Conservation (phyloP, 2,797 vertebrate genomes). For the Characodon lateralis region DNA sequence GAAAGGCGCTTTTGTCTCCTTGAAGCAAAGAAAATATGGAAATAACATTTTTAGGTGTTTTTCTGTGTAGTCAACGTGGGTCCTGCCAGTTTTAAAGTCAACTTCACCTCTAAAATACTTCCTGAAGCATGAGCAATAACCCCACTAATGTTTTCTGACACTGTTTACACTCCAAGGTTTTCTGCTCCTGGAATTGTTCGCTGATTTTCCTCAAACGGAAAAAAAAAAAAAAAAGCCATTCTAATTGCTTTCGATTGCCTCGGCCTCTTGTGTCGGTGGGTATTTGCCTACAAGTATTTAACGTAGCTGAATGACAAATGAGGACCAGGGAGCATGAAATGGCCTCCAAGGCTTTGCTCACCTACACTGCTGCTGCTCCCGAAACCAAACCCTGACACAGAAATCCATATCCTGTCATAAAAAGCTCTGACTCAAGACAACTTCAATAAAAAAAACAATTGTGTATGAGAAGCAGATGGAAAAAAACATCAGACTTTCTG, state of each 20-base stretch:
- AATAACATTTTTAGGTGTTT: too few species aligned
- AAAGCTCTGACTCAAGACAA: conserved; percentile 46
- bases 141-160: conserved; percentile 9
- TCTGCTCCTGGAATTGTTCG: conserved; percentile 11
- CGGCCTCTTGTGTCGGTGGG: conserved; percentile 66
- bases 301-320: conserved; percentile 81
- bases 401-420: conserved; percentile 66
- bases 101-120: conserved; percentile 14
- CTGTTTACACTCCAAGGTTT: conserved; percentile 26
- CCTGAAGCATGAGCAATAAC: conserved; percentile 7
- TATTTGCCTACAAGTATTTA: conserved; percentile 82
- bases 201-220: conserved; percentile 50
- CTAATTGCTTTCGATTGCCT: conserved; percentile 81
- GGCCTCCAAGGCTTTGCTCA: conserved; percentile 51
- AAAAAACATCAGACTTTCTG: conserved; percentile 15
- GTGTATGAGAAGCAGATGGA: conserved; percentile 16
- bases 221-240: not conserved
- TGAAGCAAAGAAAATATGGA: too few species aligned
- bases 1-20: too few species aligned
- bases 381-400: conserved; percentile 44
- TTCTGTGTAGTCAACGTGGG: not conserved
- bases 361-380: conserved; percentile 11
- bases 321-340: conserved; percentile 79
- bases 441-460: conserved; percentile 28
- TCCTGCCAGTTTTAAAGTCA: conserved; percentile 29